Evolutionary conservation across 1,140 invertebrate species (phyloP), one percentile per base, ranked within the genome.

Genomic region (Batillaria attramentaria): DNA sequence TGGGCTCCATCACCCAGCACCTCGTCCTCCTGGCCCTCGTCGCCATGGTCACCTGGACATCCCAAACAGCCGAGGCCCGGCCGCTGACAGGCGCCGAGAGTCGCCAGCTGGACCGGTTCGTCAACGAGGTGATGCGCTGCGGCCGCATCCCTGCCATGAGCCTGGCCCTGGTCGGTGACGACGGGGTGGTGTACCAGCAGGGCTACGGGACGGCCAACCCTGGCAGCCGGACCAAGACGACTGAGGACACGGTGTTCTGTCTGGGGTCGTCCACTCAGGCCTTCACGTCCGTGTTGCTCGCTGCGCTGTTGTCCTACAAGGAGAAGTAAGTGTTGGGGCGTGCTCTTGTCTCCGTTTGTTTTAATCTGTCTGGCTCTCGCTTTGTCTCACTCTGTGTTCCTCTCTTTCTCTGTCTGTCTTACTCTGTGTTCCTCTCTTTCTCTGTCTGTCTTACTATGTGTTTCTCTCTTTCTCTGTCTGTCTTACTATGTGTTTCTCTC

Each of bases 231-330:
- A 18, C 37, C 10, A 33, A 39, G 24, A 72, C 35, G 1, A 37
- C 33, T 3, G 33, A 8, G 20, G 76, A 81, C 60, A 78, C 79
- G 10, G 75, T 66, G 5, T 82, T 82, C 69, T 82, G 81, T 57
- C 69, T 82, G 24, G 81, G 81, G 8, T 66, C 46, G 28, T 73
- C 50, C 42, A 82, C 81, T 20, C 78, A 82, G 68, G 74, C 81
- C 20, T 82, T 82, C 60, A 82, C 81, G 0, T 69, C 81, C 8
- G 78, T 78, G 6, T 62, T 82, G 2, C 33, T 82, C 1, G 81
- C 78, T 37, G 70, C 39, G 13, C 35, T 82, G 24, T 35, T 82
- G 4, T 31, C 54, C 18, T 18, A 72, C 6, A 72, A 82, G 20
- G 43, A 77, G 41, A 82, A 82, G 81, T 80, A 73, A 80, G 79